Evolutionary conservation across 2,113 vertebrate species (phyloP), one percentile per base, ranked within the genome.

Genomic region (Gymnogyps californianus): DNA sequence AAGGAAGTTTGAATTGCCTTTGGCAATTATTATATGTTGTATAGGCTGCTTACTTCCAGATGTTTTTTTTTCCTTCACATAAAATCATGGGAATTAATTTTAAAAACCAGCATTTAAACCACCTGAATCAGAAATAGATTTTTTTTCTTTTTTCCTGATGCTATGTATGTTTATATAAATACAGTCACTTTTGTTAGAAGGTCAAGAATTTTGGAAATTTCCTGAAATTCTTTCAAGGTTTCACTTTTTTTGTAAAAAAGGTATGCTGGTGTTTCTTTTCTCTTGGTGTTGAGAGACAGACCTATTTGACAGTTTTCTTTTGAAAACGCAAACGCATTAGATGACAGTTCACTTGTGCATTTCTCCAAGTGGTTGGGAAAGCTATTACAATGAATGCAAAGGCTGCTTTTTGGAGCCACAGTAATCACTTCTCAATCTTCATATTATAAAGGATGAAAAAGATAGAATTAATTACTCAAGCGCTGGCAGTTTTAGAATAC

Each of bases 21-120:
- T 95, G 83, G 95, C 95, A 95, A 54, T 79, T 79, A 66, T 9
- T 83, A 0, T 65, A 4, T 87, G 74, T 89, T 82, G 92, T 81
- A 91, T 82, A 79, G 77, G 77, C 77, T 83, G 65, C 89, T 82
- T 82, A 64, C 57, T 93, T 97, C 93, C 94, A 96, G 96, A 94
- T 96, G 19, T 1, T 18, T 58, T 64, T 61, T 83, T 87, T 77
- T 44, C 19, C 55, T 84, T 90, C n/a, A 51, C 16, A 1, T 89
- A 75, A 94, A 93, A 49, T 65, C 42, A 66, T 70, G 62, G 67
- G 64, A 93, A 79, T 92, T 89, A 80, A 54, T 90, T 90, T 91
- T 54, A 6, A 59, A 87, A 95, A 55, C 32, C 90, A 76, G 55
- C 26, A 47, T 90, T 92, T 90, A 81, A 91, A 82, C 49, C 21